A percentile compares a stretch with the other conserved stretches of the same genome.
phyloP scores from a whole-genome alignment of 2,797 vertebrate species.

The Haliaeetus vocifer region DNA sequence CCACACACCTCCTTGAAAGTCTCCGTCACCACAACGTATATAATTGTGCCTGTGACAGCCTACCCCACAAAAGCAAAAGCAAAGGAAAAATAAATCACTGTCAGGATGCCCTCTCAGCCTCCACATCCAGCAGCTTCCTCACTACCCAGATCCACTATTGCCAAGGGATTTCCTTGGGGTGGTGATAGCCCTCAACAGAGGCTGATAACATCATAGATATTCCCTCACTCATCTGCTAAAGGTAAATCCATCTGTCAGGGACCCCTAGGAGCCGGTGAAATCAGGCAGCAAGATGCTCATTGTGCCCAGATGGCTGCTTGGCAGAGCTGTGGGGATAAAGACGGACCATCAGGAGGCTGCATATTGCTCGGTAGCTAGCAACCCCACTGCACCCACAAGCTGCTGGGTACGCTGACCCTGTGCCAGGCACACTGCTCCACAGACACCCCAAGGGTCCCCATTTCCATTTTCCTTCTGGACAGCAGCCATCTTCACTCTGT shows the following conservation, averaged over 20 bases:
- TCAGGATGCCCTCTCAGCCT: not conserved
- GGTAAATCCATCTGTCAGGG: not conserved
- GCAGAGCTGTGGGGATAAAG: not conserved
- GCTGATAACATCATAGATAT: not conserved
- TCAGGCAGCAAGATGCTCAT: not conserved
- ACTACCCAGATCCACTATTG: not conserved
- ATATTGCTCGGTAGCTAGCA: not conserved
- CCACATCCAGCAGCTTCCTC: not conserved
- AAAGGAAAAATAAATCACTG: not conserved
- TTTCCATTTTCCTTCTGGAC: not conserved
- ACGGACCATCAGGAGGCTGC: fast-evolving
- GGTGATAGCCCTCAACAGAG: not conserved
- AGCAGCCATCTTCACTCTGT: not conserved
- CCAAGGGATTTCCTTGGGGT: not conserved
- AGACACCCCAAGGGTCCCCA: not conserved
- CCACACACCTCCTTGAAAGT: fast-evolving
- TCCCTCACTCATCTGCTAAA: not conserved
- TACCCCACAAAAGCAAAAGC: not conserved
- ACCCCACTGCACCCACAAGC: not conserved
- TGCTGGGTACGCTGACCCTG: not conserved
- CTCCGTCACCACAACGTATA: not conserved
- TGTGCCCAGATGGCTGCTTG: not conserved
- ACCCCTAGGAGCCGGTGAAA: not conserved
- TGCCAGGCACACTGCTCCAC: not conserved
- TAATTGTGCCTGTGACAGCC: not conserved